Percentiles rank a stretch among this genome's conserved stretches.
These are phyloP conservation scores for Anoplius nigerrimus DNA, from an alignment of 2,888 invertebrate genomes.

Conservation along the genomic window DNA sequence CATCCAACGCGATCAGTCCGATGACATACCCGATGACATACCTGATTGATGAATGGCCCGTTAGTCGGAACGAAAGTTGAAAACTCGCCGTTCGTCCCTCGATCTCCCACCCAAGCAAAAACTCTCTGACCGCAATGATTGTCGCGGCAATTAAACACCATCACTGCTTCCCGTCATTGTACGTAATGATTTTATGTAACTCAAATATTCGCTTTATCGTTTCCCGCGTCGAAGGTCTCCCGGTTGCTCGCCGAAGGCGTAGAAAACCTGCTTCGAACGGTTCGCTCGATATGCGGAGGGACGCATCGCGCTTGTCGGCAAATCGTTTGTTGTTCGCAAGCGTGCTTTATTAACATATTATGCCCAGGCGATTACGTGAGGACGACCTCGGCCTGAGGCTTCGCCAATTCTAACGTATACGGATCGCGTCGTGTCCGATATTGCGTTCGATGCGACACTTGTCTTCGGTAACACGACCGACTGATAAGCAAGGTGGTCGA, in stretches of 20 bases:
- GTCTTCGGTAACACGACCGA: constrained; percentile 8
- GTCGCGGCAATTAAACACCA: not conserved
- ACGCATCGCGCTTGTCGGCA: not conserved
- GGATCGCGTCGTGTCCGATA: no score
- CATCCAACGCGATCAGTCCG: no score
- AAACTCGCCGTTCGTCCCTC: not conserved
- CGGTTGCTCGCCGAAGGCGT: not conserved
- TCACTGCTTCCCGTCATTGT: not conserved
- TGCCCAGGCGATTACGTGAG: constrained; percentile 29
- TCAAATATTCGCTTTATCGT: not conserved
- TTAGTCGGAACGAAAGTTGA: not conserved
- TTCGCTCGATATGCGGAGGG: not conserved
- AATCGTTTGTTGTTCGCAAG: not conserved
- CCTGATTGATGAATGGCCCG: no score
- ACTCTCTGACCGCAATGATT: not conserved
- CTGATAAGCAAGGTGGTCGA: no score
- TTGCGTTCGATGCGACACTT: constrained; percentile 2
- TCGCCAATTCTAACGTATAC: constrained; percentile 15
- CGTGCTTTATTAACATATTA: constrained; percentile 29
- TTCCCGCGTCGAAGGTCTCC: constrained; percentile 16
- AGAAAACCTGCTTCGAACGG: constrained; percentile 19
- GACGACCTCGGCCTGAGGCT: constrained; percentile 32
- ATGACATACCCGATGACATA: no score
- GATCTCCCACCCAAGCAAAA: not conserved
- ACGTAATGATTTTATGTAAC: constrained; percentile 22